Base-by-base conservation (phyloP, 2,113 vertebrate species). In the Phoenicopterus ruber region DNA sequence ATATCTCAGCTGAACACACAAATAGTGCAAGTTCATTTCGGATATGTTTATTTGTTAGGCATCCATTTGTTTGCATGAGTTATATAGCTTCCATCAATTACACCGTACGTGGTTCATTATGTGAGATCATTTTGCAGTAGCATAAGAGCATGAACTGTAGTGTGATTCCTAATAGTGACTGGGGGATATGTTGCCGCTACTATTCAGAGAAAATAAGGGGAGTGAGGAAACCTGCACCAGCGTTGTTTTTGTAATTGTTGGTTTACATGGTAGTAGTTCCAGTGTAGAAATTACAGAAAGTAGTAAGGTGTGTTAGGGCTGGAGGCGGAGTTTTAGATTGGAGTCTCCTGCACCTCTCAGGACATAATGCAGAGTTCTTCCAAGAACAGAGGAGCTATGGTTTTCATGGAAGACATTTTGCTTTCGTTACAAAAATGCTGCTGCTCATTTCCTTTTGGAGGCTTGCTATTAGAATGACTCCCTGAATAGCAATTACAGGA, bases 401-500 rank as follows among this genome's bases (percentile, higher is more conserved):
- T 88, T 97, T 94, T 88, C 31, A 14, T 58, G 82, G 93, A 95
- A 96, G 85, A 92, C 25, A 86, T 96, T 96, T 95, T 95, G 59
- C 80, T 93, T 87, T 73, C 6, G 0, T 94, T 94, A 93, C 57
- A 81, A 86, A 94, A 95, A 50, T 21, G 42, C 83, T 89, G 74
- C 77, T 88, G 86, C 91, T 95, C 66, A 52, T 88, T 96, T 92
- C 49, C 47, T 89, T 86, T 93, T 92, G 81, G 82, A 95, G 78
- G 47, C 86, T 93, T 87, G 83, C 38, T 91, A 88, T 94, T 88
- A 78, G 81, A 97, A 97, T 82, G 80, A 61, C 86, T 98, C 95
- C 89, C 95, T 97, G 97, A 97, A 97, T 96, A 98, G 98, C 97
- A 98, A 97, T 98, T 97, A 96, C 94, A 95, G 94, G 77, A 96